Conservation (phyloP, 2,797 vertebrate genomes). For the Distichodus sexfasciatus region DNA sequence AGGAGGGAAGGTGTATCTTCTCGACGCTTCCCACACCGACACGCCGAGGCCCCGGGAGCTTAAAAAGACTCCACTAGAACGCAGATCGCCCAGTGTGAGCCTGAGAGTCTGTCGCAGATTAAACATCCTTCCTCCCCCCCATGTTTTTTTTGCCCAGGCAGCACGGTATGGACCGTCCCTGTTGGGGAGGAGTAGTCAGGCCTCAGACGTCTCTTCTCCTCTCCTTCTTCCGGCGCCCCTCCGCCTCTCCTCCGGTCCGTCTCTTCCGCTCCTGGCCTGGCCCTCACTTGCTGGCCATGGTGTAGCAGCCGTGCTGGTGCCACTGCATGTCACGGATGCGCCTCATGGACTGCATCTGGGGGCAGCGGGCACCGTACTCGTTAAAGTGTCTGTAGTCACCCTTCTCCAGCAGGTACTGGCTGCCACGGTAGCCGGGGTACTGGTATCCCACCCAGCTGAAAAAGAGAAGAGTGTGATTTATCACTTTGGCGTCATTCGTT, state of each 20-base stretch:
- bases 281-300: conserved; percentile 79
- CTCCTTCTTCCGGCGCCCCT: conserved; percentile 73
- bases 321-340: conserved; percentile 84
- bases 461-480: background rate
- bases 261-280: conserved; percentile 75
- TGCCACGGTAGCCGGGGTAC: conserved; percentile 82
- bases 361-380: conserved; percentile 73
- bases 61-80: conserved; percentile 9
- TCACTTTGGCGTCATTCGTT: background rate
- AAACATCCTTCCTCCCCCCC: conserved; percentile 18
- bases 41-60: conserved; percentile 17
- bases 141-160: background rate
- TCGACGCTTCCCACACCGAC: conserved; percentile 42
- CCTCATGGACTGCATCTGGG: conserved; percentile 80
- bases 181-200: conserved; percentile 47
- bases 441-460: conserved; percentile 79
- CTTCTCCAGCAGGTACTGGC: conserved; percentile 83
- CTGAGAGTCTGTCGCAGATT: conserved; percentile 32
- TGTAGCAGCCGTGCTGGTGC: conserved; percentile 81
- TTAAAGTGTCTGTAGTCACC: conserved; percentile 82
- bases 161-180: conserved; percentile 24
- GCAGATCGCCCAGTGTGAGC: conserved; percentile 7
- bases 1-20: conserved; percentile 36
- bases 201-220: conserved; percentile 72
- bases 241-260: conserved; percentile 71